Evolutionary conservation across 2,797 vertebrate species (phyloP), one percentile per base, ranked within the genome.

Genomic region (Coluber constrictor): DNA sequence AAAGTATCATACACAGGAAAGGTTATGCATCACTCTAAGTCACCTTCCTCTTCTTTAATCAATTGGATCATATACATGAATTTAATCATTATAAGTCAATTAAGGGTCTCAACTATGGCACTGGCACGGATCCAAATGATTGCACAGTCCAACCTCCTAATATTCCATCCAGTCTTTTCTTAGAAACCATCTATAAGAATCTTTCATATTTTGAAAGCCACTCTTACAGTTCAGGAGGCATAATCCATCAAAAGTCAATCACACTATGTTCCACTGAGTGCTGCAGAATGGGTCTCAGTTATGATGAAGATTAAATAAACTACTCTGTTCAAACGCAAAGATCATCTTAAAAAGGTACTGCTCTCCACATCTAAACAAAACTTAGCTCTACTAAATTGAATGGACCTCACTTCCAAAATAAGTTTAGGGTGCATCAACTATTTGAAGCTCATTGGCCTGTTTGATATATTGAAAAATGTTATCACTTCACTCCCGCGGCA

Each of bases 61-160:
- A 23, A 90, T 90, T 74, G 43, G 6, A 37, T 54, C 43, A 88
- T 70, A 88, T 93, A 88, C 37, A 79, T 91, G 43, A 47, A 79
- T 91, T 93, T 88, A 79, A 93, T 90, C 87, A 91, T 93, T 91
- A 89, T 89, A 79, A 47, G 88, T 88, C 56, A 89, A 93, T 88
- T 91, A 91, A 93, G 29, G 61, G 55, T 37, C 66, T 29, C 25
- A 91, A 88, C 88, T 90, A 56, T 63, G 66, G n/a, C 55, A 15
- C 61, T 91, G 66, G 66, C 90, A 90, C 11, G 7, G 32, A 74
- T 90, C 61, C 61, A 93, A 74, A 93, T 43, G 12, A 29, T 25
- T 90, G 32, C 57, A 27, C 43, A 16, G 59, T 70, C 54, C 89
- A 93, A 47, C 79, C 32, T 20, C 37, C 61, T 88, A 56, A 74